Conservation (phyloP, 1,140 invertebrate species). For the Heliconius congener region DNA sequence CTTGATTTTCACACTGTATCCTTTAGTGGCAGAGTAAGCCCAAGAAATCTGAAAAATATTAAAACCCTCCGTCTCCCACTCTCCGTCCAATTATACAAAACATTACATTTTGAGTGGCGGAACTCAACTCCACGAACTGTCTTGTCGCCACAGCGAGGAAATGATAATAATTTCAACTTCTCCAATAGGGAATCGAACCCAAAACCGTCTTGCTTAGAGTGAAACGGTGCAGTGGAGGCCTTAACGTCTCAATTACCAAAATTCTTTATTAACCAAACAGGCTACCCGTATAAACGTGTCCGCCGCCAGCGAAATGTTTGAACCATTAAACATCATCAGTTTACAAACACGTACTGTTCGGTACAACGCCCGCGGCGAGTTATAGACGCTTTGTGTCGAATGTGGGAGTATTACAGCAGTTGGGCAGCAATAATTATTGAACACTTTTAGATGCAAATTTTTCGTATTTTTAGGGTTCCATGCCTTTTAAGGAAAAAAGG, state of each 20-base stretch:
- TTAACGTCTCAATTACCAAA: not conserved
- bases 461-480: not conserved
- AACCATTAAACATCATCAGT: conserved; percentile 6
- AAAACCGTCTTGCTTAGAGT: not conserved
- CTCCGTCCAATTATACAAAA: too few species aligned
- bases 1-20: too few species aligned
- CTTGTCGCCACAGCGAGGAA: not conserved
- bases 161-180: not conserved
- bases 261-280: not conserved
- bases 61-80: too few species aligned
- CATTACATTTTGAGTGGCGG: too few species aligned
- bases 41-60: too few species aligned
- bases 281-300: not conserved
- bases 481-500: too few species aligned
- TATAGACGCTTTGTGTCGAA: conserved; percentile 8
- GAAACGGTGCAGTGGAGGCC: not conserved
- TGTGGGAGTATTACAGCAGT: not conserved
- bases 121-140: not conserved
- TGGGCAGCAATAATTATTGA: not conserved
- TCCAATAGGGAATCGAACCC: not conserved
- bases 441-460: not conserved
- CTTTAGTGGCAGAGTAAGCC: too few species aligned
- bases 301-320: not conserved
- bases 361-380: not conserved
- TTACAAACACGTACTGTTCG: not conserved